Evolutionary conservation across 2,797 vertebrate genomes (phyloP).

Genomic region (Lepilemur septentrionalis): DNA sequence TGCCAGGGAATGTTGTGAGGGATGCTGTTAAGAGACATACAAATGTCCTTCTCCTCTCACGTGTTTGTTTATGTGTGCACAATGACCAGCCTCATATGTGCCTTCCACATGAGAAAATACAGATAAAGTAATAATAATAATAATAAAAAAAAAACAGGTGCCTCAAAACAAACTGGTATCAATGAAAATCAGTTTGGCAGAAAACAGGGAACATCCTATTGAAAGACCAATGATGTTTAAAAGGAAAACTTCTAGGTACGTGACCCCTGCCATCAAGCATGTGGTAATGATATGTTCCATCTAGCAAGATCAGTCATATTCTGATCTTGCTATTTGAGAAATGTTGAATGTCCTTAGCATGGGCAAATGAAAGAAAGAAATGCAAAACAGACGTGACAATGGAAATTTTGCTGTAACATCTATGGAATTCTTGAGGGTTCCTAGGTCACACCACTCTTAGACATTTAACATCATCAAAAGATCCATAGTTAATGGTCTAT

Average conservation of each 20-base stretch:
- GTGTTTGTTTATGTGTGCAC: neutral
- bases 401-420: neutral
- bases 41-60: neutral
- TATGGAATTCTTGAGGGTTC: neutral
- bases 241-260: conserved; percentile 9
- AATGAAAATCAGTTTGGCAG: neutral
- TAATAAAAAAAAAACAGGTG: neutral
- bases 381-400: conserved; percentile 29
- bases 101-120: conserved; percentile 8
- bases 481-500: neutral
- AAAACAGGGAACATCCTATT: conserved; percentile 7
- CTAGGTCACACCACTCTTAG: neutral
- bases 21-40: neutral
- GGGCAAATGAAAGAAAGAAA: neutral
- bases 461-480: neutral
- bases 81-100: neutral
- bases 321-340: conserved; percentile 46
- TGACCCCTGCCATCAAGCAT: conserved; percentile 28
- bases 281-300: conserved; percentile 39
- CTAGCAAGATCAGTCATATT: conserved; percentile 1
- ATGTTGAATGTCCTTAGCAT: conserved; percentile 3
- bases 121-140: neutral
- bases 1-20: neutral
- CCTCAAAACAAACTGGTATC: neutral
- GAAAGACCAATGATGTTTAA: conserved; percentile 26